Evolutionary conservation across 2,113 vertebrate species (phyloP).

Genomic region (Pristiophorus japonicus): DNA sequence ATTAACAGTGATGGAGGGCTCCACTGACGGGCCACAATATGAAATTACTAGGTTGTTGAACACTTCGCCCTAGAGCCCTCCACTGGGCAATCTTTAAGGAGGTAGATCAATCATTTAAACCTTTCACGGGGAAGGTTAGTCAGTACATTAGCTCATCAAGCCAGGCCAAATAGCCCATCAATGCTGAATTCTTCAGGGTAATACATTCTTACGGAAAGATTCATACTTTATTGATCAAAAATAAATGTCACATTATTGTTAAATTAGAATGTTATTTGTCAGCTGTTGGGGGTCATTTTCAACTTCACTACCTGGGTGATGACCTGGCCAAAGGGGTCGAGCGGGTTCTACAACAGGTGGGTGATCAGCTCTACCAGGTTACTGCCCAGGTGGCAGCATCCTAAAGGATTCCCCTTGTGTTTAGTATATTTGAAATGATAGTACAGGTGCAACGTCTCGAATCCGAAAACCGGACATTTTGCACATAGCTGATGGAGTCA

Average conservation of each 20-base stretch:
- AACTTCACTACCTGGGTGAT: background rate
- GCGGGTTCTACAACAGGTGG: background rate
- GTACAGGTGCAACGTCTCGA: too few relatives aligned
- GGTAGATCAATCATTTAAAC: conserved; percentile 1
- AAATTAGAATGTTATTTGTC: background rate
- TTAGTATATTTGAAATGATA: background rate
- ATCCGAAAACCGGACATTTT: too few relatives aligned
- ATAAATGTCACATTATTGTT: background rate
- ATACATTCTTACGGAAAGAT: background rate
- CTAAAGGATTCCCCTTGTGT: background rate
- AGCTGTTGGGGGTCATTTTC: background rate
- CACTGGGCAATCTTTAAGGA: background rate
- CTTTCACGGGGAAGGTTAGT: background rate
- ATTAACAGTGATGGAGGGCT: background rate
- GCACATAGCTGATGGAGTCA: too few relatives aligned
- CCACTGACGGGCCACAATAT: background rate
- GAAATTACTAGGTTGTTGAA: background rate
- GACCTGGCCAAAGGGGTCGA: background rate
- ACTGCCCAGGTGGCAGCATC: too few relatives aligned
- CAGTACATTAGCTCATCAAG: background rate
- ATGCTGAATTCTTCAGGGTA: background rate
- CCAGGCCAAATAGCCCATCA: background rate
- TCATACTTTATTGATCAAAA: background rate
- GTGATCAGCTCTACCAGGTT: background rate
- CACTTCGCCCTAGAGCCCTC: background rate